A percentile compares a stretch with the other conserved stretches of the same genome.
Evolutionary conservation across 2,888 invertebrate genomes (phyloP).

Genomic region (Gari tellinella): DNA sequence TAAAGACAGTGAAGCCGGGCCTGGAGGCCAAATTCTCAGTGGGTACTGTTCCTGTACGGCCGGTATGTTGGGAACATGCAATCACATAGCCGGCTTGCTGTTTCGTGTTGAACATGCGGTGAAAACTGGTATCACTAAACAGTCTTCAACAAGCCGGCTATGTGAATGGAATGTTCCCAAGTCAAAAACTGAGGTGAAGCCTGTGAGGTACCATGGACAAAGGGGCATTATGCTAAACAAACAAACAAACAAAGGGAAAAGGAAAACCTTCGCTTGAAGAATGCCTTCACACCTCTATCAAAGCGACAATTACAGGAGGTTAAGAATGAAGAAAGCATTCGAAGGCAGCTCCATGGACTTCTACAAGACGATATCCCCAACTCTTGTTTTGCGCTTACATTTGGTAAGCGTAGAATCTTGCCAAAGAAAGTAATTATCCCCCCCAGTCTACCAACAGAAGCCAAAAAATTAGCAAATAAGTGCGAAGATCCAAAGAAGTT

Average conservation of each 20-base stretch:
- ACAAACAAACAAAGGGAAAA: background rate
- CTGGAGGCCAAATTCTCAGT: constrained; percentile 18
- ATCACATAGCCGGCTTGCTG: constrained; percentile 36
- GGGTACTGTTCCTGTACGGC: constrained; percentile 50
- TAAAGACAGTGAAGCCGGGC: constrained; percentile 18
- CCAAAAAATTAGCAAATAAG: too few species aligned
- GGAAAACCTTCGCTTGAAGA: background rate
- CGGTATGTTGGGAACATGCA: constrained; percentile 41
- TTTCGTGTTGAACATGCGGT: constrained; percentile 37
- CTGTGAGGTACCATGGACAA: constrained; percentile 13
- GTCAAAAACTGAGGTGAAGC: constrained; percentile 9
- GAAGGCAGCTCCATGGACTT: constrained; percentile 6
- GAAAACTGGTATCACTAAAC: constrained; percentile 28
- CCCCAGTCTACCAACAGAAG: background rate
- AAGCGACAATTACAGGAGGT: constrained; percentile 3
- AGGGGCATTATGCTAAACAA: constrained; percentile 16
- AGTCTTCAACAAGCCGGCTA: constrained; percentile 9
- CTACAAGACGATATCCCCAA: constrained; percentile 17
- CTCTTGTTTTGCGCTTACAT: constrained; percentile 11
- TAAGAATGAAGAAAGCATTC: background rate
- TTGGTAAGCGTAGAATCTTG: constrained; percentile 11
- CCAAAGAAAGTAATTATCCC: background rate
- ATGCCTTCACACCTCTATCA: constrained; percentile 28
- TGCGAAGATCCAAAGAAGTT: too few species aligned
- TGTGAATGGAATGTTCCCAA: constrained; percentile 32